phyloP scores from a whole-genome alignment of 2,888 invertebrate genomes.

The Caenorhabditis sulstoni region DNA sequence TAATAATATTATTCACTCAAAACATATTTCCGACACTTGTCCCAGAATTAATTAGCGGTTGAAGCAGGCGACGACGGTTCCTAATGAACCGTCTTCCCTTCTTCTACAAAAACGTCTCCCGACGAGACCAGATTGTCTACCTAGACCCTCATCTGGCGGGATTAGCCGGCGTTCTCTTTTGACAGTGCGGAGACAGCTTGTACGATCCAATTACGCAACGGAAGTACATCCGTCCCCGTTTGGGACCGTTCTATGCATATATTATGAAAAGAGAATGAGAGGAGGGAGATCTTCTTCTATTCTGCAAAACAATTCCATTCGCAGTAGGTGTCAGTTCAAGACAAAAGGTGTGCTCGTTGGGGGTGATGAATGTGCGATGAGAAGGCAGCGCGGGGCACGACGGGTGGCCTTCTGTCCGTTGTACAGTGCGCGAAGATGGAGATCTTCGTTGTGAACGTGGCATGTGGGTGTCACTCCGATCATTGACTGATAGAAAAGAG shows the following conservation, averaged over 20 bases:
- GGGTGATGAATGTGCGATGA: constrained; percentile 41
- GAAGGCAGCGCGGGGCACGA: constrained; percentile 11
- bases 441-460: constrained; percentile 16
- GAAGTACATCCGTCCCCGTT: constrained; percentile 26
- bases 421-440: constrained; percentile 49
- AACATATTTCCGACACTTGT: constrained; percentile 52
- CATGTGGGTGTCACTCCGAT: constrained; percentile 35
- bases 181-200: constrained; percentile 37
- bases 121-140: constrained; percentile 37
- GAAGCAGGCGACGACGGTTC: background rate
- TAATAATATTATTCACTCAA: constrained; percentile 51
- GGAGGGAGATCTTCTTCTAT: background rate
- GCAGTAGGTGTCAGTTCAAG: constrained; percentile 29
- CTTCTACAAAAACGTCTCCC: constrained; percentile 19
- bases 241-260: constrained; percentile 19
- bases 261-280: constrained; percentile 23
- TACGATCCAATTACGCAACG: constrained; percentile 53
- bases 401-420: constrained; percentile 47
- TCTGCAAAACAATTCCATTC: constrained; percentile 2
- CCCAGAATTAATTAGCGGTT: constrained; percentile 36
- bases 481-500: constrained; percentile 53
- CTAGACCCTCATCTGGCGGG: constrained; percentile 28
- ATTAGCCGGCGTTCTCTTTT: constrained; percentile 45
- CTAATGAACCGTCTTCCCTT: constrained; percentile 55
- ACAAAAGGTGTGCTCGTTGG: constrained; percentile 30